phyloP scores from a whole-genome alignment of 2,888 invertebrate genomes.

The Parnassius apollo region DNA sequence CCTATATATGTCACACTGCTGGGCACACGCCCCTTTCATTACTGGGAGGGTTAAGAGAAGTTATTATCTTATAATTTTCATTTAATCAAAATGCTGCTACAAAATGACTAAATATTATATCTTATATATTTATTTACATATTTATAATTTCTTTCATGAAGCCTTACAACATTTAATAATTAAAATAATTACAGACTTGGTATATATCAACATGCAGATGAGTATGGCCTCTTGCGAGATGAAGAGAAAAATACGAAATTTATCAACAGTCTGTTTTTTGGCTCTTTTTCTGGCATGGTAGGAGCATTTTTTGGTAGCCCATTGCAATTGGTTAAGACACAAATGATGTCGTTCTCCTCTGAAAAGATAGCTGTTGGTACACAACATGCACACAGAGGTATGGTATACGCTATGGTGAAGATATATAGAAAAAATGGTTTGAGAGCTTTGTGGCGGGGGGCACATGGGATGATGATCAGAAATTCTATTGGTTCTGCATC shows the following conservation, averaged over 20 bases:
- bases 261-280: constrained; percentile 85
- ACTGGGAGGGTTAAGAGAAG: too few species aligned
- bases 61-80: too few species aligned
- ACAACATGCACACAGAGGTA: constrained; percentile 89
- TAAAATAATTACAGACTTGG: constrained; percentile 82
- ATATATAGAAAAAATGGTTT: constrained; percentile 82
- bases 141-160: not conserved
- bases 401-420: constrained; percentile 83
- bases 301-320: constrained; percentile 93
- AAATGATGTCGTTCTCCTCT: constrained; percentile 89
- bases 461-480: constrained; percentile 86
- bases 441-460: constrained; percentile 86
- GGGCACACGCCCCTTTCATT: too few species aligned
- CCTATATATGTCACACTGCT: too few species aligned
- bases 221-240: constrained; percentile 82
- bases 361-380: constrained; percentile 92
- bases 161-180: not conserved
- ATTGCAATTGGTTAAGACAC: constrained; percentile 93
- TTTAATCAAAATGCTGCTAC: too few species aligned
- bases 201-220: constrained; percentile 87
- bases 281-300: constrained; percentile 88
- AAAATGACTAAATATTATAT: too few species aligned
- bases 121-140: not conserved
- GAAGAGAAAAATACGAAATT: constrained; percentile 85
- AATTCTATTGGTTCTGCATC: constrained; percentile 91